phyloP scores from a whole-genome alignment of 2,113 vertebrate species.

The Tringa solitaria region DNA sequence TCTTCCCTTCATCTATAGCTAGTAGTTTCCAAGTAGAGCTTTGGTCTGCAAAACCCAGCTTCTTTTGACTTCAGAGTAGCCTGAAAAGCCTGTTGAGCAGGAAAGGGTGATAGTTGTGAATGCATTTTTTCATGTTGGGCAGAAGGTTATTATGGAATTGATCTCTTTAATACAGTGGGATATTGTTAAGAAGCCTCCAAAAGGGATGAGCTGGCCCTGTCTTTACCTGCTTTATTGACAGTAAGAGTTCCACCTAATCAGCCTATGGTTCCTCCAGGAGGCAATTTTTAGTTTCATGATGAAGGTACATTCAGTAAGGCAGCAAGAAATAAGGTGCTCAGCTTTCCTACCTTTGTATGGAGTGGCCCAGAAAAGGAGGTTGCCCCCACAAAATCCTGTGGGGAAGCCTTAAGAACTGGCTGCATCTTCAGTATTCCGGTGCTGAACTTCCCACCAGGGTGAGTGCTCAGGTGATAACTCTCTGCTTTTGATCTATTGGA shows the following conservation, averaged over 20 bases:
- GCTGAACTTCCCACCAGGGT: neutral
- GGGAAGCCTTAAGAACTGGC: neutral
- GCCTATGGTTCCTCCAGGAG: neutral
- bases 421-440: neutral
- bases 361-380: neutral
- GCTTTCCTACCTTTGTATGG: neutral
- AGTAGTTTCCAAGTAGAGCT: neutral
- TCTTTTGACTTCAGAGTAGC: neutral
- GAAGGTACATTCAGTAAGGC: neutral
- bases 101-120: neutral
- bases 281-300: neutral
- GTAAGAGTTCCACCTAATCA: neutral
- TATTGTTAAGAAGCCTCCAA: neutral
- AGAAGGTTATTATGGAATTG: neutral
- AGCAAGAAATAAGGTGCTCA: neutral
- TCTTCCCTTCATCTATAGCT: neutral
- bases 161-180: neutral
- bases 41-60: neutral
- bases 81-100: neutral
- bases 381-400: neutral
- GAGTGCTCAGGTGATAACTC: slow-evolving; percentile 52
- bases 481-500: slow-evolving; percentile 66
- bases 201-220: neutral
- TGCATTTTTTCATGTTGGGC: neutral
- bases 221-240: neutral